Evolutionary conservation across 2,113 vertebrate species (phyloP).

Genomic region (Guaruba guarouba): DNA sequence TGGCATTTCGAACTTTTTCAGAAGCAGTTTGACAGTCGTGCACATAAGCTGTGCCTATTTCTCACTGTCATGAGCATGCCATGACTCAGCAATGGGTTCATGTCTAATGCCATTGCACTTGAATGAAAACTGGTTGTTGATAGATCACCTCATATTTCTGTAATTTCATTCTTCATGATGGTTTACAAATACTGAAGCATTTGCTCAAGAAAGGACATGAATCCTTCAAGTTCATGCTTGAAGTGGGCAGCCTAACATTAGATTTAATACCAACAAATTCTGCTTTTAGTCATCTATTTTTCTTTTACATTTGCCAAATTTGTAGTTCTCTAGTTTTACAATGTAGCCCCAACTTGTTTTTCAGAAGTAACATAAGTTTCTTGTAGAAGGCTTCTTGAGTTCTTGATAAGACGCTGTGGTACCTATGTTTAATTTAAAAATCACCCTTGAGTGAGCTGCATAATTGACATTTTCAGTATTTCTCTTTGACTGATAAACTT

Average conservation of each 20-base stretch:
- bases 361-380: not conserved
- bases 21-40: not conserved
- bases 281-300: not conserved
- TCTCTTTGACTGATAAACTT: not conserved
- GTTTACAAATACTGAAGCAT: not conserved
- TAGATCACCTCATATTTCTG: not conserved
- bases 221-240: not conserved
- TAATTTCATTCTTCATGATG: not conserved
- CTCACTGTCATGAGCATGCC: not conserved
- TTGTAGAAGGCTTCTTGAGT: not conserved
- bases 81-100: not conserved
- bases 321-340: not conserved
- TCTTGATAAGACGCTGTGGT: not conserved
- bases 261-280: not conserved
- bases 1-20: not conserved
- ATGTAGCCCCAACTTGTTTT: not conserved
- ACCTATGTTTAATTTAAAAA: not conserved
- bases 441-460: not conserved
- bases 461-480: not conserved
- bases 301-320: not conserved
- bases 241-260: not conserved
- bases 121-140: not conserved
- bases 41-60: not conserved
- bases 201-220: not conserved
- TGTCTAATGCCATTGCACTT: not conserved